Evolutionary conservation across 2,888 invertebrate genomes (phyloP).

Genomic region (Mythimna loreyi): DNA sequence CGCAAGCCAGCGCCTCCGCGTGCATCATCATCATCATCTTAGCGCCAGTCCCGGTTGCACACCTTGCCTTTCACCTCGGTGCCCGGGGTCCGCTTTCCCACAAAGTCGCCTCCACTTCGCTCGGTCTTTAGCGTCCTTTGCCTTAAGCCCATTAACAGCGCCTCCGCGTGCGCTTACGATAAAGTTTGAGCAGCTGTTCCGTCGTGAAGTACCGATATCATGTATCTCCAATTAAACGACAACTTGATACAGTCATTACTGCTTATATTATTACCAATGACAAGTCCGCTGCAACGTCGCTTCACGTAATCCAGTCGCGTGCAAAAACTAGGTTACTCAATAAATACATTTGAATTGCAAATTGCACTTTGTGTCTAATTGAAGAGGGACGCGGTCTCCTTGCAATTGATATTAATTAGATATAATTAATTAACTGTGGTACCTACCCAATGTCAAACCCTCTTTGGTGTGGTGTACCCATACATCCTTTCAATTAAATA

Average conservation of each 20-base stretch:
- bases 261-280: conserved; percentile 18
- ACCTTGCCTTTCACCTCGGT: too few species aligned
- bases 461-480: not conserved
- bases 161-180: too few species aligned
- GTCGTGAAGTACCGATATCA: not conserved
- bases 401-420: conserved; percentile 61
- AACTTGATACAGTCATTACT: not conserved
- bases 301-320: conserved; percentile 39
- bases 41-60: too few species aligned
- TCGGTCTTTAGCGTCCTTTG: too few species aligned
- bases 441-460: conserved; percentile 10
- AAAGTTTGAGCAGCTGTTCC: too few species aligned
- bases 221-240: not conserved
- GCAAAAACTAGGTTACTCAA: conserved; percentile 55
- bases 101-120: too few species aligned
- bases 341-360: conserved; percentile 61
- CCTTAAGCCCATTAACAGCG: too few species aligned
- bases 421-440: conserved; percentile 50
- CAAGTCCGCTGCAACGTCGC: not conserved
- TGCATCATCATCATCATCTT: too few species aligned
- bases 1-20: too few species aligned
- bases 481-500: too few species aligned
- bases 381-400: conserved; percentile 47
- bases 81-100: too few species aligned
- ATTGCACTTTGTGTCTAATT: conserved; percentile 53